A percentile compares a stretch with the other conserved stretches of the same genome.
These are phyloP conservation scores for Oreonectes daqikongensis DNA, from an alignment of 2,797 vertebrate genomes.

Conservation along the genomic window DNA sequence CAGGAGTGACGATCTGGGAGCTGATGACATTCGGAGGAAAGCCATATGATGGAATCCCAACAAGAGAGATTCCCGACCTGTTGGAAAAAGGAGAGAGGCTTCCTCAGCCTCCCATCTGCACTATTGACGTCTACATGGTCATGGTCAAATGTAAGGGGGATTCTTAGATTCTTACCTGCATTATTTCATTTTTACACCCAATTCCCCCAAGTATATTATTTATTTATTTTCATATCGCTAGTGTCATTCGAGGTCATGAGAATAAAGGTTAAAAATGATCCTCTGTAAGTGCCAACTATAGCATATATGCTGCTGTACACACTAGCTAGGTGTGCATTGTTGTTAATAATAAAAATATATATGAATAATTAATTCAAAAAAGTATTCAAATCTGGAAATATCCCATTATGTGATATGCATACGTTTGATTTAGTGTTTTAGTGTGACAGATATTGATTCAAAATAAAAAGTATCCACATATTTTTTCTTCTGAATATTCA, in stretches of 20 bases:
- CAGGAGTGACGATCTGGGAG: constrained; percentile 99
- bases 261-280: no score
- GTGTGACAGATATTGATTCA: no score
- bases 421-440: no score
- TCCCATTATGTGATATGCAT: neutral
- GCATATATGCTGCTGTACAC: no score
- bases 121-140: constrained; percentile 99
- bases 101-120: constrained; percentile 95
- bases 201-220: no score
- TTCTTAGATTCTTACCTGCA: neutral
- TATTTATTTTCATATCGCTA: no score
- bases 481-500: neutral
- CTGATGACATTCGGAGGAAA: constrained; percentile 99
- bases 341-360: neutral
- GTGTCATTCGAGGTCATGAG: no score
- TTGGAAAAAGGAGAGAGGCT: constrained; percentile 96
- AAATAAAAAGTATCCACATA: neutral
- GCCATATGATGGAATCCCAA: constrained; percentile 95
- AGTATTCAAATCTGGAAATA: neutral
- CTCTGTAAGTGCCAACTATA: no score
- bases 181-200: no score
- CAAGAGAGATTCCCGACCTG: constrained; percentile 96
- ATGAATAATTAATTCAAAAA: neutral
- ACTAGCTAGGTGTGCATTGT: no score
- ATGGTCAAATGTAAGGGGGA: constrained; percentile 94